Base-by-base conservation (phyloP, 2,797 vertebrate species). In the Pipistrellus kuhlii region DNA sequence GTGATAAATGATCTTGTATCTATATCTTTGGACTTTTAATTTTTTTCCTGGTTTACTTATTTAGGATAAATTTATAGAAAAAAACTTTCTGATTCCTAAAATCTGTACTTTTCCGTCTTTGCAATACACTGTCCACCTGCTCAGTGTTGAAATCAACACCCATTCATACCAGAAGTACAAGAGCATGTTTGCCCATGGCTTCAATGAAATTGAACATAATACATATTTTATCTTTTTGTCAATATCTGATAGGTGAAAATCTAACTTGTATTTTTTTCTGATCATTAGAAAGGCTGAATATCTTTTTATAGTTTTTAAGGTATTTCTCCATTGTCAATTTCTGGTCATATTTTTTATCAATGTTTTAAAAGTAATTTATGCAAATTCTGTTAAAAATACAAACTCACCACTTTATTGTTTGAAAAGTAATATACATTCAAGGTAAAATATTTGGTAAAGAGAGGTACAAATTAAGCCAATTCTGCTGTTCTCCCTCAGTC, bases 291-390 rank as follows among this genome's bases (percentile, higher is more conserved):
- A 82, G 41, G 32, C 55, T 82, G 23, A 88, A 23, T 76, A 64
- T 72, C 2, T 72, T 90, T 85, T 78, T 41, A 77, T 8, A 59
- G 15, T 14, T 27, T 57, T 85, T 87, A 93, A 3, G 35, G 23
- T 76, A 89, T 91, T 94, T 91, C 32, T 94, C 10, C 38, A 55
- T 82, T 48, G 6, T 94, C 44, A 90, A 81, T 23, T 75, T 72
- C 72, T 81, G 25, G 8, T 62, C 83, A 71, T 41, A 76, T 76
- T 88, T 83, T 83, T 85, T 1, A 21, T 41, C 35, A 90, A 11
- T 69, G 32, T 53, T 77, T 90, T 53, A 75, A 91, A 94, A 94
- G 62, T 64, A 68, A 94, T 82, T 94, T 77, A 62, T 69, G 73
- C 71, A 25, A 76, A 59, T 14, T 71, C 12, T 66, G 64, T 77